These are phyloP conservation scores for Cotesia typhae DNA, from an alignment of 1,140 invertebrate genomes.

Conservation along the genomic window DNA sequence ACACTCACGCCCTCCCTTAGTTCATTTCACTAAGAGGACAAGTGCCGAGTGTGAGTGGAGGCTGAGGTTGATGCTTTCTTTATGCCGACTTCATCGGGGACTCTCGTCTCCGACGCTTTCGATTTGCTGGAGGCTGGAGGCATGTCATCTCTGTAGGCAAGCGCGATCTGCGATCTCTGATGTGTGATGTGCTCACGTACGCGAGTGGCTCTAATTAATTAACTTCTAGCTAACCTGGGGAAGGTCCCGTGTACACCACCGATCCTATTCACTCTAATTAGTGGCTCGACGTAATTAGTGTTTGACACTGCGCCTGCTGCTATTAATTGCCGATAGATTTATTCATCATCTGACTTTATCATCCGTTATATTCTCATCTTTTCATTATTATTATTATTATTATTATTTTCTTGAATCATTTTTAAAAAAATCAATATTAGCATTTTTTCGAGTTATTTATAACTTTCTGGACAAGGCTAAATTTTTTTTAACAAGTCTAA, in stretches of 20 bases:
- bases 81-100: not conserved
- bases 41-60: not conserved
- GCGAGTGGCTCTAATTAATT: conserved; percentile 65
- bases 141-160: not conserved
- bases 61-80: conserved; percentile 7
- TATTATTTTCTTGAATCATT: too few relatives aligned
- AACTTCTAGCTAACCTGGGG: conserved; percentile 57
- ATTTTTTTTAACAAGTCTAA: too few relatives aligned
- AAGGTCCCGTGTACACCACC: conserved; percentile 10
- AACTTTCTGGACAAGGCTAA: too few relatives aligned
- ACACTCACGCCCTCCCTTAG: not conserved
- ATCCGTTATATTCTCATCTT: too few relatives aligned
- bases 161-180: not conserved
- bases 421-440: too few relatives aligned
- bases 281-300: conserved; percentile 64
- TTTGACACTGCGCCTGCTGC: conserved; percentile 48
- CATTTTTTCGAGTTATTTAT: too few relatives aligned
- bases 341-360: too few relatives aligned
- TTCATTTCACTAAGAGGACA: conserved; percentile 1
- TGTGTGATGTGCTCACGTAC: conserved; percentile 31
- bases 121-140: not conserved
- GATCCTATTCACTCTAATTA: conserved; percentile 60
- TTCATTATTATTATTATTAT: too few relatives aligned
- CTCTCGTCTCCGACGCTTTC: conserved; percentile 31
- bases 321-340: conserved; percentile 56